Conservation (phyloP, 2,888 invertebrate genomes). For the Autographa pulchrina region DNA sequence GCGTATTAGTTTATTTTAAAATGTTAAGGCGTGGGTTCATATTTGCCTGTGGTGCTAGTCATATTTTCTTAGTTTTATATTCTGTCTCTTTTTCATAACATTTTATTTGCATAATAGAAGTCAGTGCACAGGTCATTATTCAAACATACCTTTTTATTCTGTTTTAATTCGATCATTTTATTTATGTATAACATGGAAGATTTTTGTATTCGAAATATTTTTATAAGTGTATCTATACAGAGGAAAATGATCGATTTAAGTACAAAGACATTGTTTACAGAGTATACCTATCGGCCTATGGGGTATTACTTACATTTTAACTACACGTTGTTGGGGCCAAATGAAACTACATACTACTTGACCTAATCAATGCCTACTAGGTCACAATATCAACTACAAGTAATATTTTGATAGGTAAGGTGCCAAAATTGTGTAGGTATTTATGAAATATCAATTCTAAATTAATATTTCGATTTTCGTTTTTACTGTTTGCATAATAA, state of each 20-base stretch:
- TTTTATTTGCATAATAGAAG: slow-evolving; percentile 32
- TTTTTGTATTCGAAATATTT: slow-evolving; percentile 59
- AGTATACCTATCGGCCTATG: slow-evolving; percentile 55
- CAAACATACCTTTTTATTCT: slow-evolving; percentile 11
- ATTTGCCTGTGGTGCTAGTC: slow-evolving; percentile 74
- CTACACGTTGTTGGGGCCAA: slow-evolving; percentile 64
- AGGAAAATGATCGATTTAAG: slow-evolving; percentile 51
- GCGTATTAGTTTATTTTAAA: slow-evolving; percentile 32
- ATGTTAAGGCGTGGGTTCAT: slow-evolving; percentile 39
- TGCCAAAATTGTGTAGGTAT: slow-evolving; percentile 54
- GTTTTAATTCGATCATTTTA: slow-evolving; percentile 10
- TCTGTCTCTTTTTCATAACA: slow-evolving; percentile 25
- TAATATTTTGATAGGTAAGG: slow-evolving; percentile 49
- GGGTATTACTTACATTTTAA: slow-evolving; percentile 45
- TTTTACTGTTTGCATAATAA: slow-evolving; percentile 33
- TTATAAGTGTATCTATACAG: slow-evolving; percentile 62
- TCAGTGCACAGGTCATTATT: slow-evolving; percentile 18
- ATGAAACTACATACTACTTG: slow-evolving; percentile 48
- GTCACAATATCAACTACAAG: slow-evolving; percentile 33
- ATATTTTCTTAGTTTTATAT: slow-evolving; percentile 56
- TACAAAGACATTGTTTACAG: slow-evolving; percentile 57
- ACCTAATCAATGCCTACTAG: slow-evolving; percentile 49
- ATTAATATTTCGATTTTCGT: slow-evolving; percentile 19
- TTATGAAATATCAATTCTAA: slow-evolving; percentile 10
- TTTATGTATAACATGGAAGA: slow-evolving; percentile 26